A percentile compares a stretch with the other conserved stretches of the same genome.
phyloP scores from a whole-genome alignment of 2,888 invertebrate species.

The Hecatera dysodea region DNA sequence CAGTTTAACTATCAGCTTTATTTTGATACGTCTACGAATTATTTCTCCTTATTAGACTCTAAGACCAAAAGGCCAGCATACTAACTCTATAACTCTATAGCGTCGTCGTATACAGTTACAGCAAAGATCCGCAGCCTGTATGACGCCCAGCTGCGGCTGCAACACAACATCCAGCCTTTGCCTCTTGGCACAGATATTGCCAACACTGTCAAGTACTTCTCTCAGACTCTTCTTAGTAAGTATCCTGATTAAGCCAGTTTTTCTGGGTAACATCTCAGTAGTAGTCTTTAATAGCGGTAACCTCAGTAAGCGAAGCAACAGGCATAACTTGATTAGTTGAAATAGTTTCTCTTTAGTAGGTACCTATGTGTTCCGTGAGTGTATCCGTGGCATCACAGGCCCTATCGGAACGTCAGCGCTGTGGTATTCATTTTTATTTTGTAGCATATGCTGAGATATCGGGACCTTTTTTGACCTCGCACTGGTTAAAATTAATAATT shows the following conservation, averaged over 20 bases:
- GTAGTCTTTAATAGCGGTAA: too few relatives aligned
- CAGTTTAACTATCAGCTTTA: neutral
- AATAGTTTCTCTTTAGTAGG: too few relatives aligned
- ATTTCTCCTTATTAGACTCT: neutral
- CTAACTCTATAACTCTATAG: slow-evolving; percentile 27
- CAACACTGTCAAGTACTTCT: slow-evolving; percentile 99
- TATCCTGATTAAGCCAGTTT: slow-evolving; percentile 60
- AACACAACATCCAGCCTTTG: slow-evolving; percentile 97
- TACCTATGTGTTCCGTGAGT: too few relatives aligned
- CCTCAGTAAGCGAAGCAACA: too few relatives aligned
- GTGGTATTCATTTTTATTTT: too few relatives aligned
- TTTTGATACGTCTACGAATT: neutral
- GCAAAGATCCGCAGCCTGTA: slow-evolving; percentile 99
- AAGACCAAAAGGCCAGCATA: slow-evolving; percentile 20
- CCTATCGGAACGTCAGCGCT: too few relatives aligned
- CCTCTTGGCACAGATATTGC: slow-evolving; percentile 99
- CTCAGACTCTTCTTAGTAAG: slow-evolving; percentile 98
- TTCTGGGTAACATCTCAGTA: too few relatives aligned
- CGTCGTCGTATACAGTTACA: slow-evolving; percentile 93
- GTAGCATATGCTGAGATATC: too few relatives aligned
- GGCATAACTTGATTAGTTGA: too few relatives aligned
- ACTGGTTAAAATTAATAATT: too few relatives aligned
- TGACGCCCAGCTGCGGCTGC: slow-evolving; percentile 98
- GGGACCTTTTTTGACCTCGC: too few relatives aligned
- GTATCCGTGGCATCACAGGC: too few relatives aligned